Percentiles rank a stretch among this genome's conserved stretches.
phyloP scores from a whole-genome alignment of 2,888 invertebrate species.

The Ormyrus labotus region DNA sequence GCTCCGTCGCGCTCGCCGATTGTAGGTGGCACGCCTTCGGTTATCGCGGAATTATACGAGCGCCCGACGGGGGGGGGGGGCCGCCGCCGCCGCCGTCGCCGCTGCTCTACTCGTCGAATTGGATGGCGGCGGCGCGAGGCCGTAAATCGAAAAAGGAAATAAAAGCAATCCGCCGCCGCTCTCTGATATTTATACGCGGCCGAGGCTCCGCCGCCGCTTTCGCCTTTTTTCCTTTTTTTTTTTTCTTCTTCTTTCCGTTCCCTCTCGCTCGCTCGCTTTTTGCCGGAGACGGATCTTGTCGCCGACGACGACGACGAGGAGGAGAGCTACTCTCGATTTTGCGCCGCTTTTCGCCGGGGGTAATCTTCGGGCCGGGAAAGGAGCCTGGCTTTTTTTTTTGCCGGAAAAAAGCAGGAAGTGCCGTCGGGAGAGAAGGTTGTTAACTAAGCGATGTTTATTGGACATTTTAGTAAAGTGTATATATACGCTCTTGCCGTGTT shows the following conservation, averaged over 20 bases:
- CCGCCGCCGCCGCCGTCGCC: neutral
- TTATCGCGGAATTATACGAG: slow-evolving; percentile 44
- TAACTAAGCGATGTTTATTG: too few relatives aligned
- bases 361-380: too few relatives aligned
- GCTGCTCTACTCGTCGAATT: neutral
- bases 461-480: too few relatives aligned
- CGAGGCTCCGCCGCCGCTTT: slow-evolving; percentile 25
- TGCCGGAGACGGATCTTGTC: too few relatives aligned
- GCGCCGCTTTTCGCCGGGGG: too few relatives aligned
- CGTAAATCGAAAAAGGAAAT: slow-evolving; percentile 66
- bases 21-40: slow-evolving; percentile 18
- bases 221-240: neutral
- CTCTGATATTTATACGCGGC: slow-evolving; percentile 61
- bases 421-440: too few relatives aligned
- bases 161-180: slow-evolving; percentile 56
- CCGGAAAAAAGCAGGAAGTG: too few relatives aligned
- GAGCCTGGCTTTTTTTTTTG: too few relatives aligned
- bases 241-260: neutral
- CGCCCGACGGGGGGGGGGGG: neutral
- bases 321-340: too few relatives aligned
- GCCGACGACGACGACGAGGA: neutral
- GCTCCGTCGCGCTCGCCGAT: too few relatives aligned
- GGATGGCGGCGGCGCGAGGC: slow-evolving; percentile 41
- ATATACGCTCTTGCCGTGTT: too few relatives aligned
- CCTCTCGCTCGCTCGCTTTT: neutral